Conservation (phyloP, 2,888 invertebrate species). For the Chaitophorus viminalis region DNA sequence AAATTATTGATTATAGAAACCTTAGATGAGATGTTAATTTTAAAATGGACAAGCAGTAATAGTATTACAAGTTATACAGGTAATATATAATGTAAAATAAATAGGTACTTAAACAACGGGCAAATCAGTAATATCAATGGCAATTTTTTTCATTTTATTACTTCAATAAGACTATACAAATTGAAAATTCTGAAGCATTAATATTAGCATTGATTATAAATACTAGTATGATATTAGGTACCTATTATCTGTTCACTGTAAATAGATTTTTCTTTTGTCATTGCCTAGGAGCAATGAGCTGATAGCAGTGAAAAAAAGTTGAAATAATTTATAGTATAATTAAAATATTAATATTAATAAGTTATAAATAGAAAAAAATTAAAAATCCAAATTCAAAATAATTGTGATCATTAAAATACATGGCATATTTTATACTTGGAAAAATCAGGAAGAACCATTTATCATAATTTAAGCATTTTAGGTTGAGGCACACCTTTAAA, state of each 20-base stretch:
- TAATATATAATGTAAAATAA: neutral
- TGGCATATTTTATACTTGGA: neutral
- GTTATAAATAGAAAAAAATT: neutral
- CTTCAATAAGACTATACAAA: neutral
- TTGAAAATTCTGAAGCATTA: neutral
- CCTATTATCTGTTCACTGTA: too few species aligned
- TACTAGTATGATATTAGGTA: too few species aligned
- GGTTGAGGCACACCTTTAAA: neutral
- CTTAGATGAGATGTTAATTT: constrained; percentile 20
- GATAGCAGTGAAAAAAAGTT: neutral
- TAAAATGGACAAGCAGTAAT: neutral
- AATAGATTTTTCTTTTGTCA: neutral
- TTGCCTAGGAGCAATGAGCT: neutral
- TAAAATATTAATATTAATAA: neutral
- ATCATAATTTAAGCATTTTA: neutral
- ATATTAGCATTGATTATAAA: too few species aligned
- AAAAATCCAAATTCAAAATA: too few species aligned
- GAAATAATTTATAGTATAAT: too few species aligned
- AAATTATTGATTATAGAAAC: constrained; percentile 59
- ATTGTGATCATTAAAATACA: too few species aligned
- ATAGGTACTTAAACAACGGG: neutral
- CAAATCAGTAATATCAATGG: too few species aligned
- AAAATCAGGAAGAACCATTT: neutral
- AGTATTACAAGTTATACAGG: neutral
- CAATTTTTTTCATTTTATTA: too few species aligned